Evolutionary conservation across 1,140 invertebrate species (phyloP), one percentile per base, ranked within the genome.

Genomic region (Euwallacea similis): DNA sequence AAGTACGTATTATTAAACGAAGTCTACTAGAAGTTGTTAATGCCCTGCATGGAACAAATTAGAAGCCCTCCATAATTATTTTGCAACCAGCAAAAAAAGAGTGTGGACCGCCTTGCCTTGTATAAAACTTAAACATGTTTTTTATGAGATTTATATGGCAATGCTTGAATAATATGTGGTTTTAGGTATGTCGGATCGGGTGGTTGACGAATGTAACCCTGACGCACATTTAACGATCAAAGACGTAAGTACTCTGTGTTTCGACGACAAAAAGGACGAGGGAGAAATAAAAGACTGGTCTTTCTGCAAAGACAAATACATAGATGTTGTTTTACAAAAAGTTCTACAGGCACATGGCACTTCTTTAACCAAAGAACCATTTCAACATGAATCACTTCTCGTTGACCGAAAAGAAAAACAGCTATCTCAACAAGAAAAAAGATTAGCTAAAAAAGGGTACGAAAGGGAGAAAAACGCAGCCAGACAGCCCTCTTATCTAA

Each of bases 161-260:
- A 11, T 50, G 13, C 6, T 50, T 50, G 46, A 50, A 7, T 0
- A 33, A 50, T 50, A 50, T 50, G 1, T 13, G 9, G 46, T 50
- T 50, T 55, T 47, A 81, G 80, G 80, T 46, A 98, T 99, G 92
- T 92, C 96, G 0, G 96, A 99, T 83, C 87, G 97, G 21, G 96
- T 99, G 3, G 95, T 99, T 0, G 98, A 99, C 84, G 97, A 99
- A 81, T 92, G 96, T 75, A 97, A 98, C 83, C 95, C 97, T 0
- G 95, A 99, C 79, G 94, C 96, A 10, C 95, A 98, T 81, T 86
- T 99, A 6, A 96, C 93, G 0, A 89, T 93, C 78, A 97, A 96
- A 83, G 96, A 99, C 79, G 93, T 98, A 10, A 97, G 94, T 44
- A 96, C 94, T 74, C 85, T 99, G 2, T 92, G 97, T 73, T 93